Evolutionary conservation across 2,113 vertebrate genomes (phyloP), one percentile per base, ranked within the genome.

Genomic region (Corythaeola cristata): DNA sequence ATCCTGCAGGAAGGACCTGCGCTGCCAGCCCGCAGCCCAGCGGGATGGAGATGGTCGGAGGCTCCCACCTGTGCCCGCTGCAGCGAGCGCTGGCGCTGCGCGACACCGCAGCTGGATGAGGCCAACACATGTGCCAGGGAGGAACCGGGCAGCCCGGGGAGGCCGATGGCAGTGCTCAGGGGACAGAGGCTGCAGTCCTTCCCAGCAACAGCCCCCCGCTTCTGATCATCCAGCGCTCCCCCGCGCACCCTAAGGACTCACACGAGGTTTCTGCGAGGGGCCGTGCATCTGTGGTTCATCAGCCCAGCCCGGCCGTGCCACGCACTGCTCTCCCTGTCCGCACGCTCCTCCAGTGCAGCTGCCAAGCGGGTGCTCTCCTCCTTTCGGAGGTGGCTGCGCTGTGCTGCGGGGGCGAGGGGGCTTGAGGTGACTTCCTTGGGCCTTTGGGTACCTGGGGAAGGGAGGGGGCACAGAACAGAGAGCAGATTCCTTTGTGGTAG

Each of bases 91-190:
- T 20, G 47, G 39, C 39, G 39, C 39, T 11, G 39, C 39, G 39
- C 41, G 49, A 4, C 59, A 19, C 30, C 5, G 3, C 52, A 20
- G 58, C 2, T 3, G 44, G 69, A 28, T 1, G 22, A 22, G 45
- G 30, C 2, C 2, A 41, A 22, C 30, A 5, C 11, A 2, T 1
- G 4, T 15, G 37, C 35, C 26, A 3, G 30, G 18, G 28, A 12
- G 30, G 20, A 12, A 10, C 27, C 71, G 24, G 35, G 26, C 8
- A 1, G 11, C 45, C 53, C 10, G 1, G 67, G 52, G 35, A 33
- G 28, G 15, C 64, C 4, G 3, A 7, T 12, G 3, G 44, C 59
- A 39, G 39, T 1, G 5, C 21, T 14, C 32, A 1, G 32, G 66
- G 66, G 52, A 21, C 24, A 3, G 16, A 23, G 24, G 55, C 75